Percentiles rank a stretch among this genome's conserved stretches.
phyloP scores from a whole-genome alignment of 1,140 invertebrate species.

The Schmidtea mediterranea region DNA sequence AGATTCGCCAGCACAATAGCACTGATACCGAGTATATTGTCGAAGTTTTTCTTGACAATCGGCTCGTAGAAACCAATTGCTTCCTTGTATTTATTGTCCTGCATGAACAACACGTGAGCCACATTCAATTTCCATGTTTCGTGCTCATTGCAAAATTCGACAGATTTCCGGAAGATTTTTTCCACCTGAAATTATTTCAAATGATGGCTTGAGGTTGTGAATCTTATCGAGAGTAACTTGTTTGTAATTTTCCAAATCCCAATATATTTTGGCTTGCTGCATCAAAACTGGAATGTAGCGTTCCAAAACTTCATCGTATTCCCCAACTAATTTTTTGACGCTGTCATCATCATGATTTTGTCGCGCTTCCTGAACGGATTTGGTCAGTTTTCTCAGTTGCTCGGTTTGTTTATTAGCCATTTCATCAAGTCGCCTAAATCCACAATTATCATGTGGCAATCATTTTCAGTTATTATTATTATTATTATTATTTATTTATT shows the following conservation, averaged over 20 bases:
- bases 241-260: conserved; percentile 79
- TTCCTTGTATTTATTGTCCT: conserved; percentile 91
- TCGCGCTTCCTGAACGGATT: conserved; percentile 56
- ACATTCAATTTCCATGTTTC: conserved; percentile 89
- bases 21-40: conserved; percentile 63
- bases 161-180: conserved; percentile 48
- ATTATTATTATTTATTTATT: too few species aligned
- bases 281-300: conserved; percentile 71
- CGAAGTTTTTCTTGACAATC: conserved; percentile 80
- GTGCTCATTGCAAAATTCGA: conserved; percentile 87
- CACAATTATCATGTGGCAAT: too few species aligned
- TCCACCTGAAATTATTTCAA: conserved; percentile 15
- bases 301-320: conserved; percentile 66
- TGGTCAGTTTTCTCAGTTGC: conserved; percentile 59
- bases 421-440: conserved; percentile 44
- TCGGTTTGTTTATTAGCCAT: conserved; percentile 69
- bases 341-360: conserved; percentile 57
- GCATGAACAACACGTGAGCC: conserved; percentile 94
- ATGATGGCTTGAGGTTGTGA: not conserved
- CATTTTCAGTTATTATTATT: too few species aligned
- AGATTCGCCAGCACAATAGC: conserved; percentile 88
- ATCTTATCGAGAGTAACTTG: conserved; percentile 42
- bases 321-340: conserved; percentile 58
- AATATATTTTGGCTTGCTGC: conserved; percentile 95
- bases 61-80: conserved; percentile 91